Evolutionary conservation across 2,797 vertebrate genomes (phyloP).

Genomic region (Peromyscus melanophrys): DNA sequence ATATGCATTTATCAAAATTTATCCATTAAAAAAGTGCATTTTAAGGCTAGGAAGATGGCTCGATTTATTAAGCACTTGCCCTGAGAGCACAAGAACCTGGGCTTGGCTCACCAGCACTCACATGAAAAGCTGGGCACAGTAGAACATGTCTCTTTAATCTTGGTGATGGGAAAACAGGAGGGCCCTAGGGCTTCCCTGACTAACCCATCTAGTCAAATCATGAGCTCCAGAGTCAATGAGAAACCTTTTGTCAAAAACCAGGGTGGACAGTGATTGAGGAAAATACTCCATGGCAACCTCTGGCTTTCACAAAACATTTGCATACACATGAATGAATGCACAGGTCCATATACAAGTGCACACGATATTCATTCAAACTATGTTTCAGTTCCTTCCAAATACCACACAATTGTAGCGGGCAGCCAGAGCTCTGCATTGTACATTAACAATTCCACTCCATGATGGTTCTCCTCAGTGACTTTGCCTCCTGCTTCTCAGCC

Average conservation of each 20-base stretch:
- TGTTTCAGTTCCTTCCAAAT: not conserved
- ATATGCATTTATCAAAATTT: not conserved
- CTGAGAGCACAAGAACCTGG: not conserved
- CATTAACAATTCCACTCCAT: not conserved
- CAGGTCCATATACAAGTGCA: not conserved
- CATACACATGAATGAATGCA: not conserved
- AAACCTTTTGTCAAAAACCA: not conserved
- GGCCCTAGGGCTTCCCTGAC: not conserved
- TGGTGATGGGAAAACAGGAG: not conserved
- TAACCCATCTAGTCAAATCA: not conserved
- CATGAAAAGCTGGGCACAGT: not conserved
- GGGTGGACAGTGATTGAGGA: not conserved
- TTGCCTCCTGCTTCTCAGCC: not conserved
- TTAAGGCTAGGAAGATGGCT: not conserved
- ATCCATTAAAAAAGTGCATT: fast-evolving
- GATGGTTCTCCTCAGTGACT: not conserved
- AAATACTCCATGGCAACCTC: not conserved
- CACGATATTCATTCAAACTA: not conserved
- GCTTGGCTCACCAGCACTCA: not conserved
- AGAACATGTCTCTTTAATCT: not conserved
- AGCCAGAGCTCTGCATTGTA: not conserved
- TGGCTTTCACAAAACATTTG: not conserved
- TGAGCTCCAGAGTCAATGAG: not conserved
- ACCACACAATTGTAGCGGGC: not conserved
- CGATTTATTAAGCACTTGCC: not conserved